A percentile compares a stretch with the other conserved stretches of the same genome.
These are phyloP conservation scores for Dolichallabes microphthalmus DNA, from an alignment of 2,113 vertebrate genomes.

Conservation along the genomic window DNA sequence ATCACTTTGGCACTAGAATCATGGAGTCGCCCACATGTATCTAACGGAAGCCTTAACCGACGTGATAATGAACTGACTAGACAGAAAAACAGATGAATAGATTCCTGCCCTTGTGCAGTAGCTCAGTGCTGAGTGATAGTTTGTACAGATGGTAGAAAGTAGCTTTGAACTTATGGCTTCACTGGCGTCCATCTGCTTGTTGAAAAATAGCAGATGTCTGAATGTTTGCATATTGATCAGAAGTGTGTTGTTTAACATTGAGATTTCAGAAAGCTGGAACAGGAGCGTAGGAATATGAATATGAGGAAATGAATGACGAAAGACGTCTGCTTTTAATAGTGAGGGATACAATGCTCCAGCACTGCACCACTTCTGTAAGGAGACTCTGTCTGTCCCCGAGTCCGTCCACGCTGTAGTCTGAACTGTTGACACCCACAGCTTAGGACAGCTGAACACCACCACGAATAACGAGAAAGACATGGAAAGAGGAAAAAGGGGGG, in stretches of 20 bases:
- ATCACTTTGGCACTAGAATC: neutral
- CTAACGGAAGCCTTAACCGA: constrained; percentile 38
- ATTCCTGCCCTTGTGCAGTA: constrained; percentile 44
- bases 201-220: neutral
- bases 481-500: constrained; percentile 4
- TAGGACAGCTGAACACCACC: constrained; percentile 9
- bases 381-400: neutral
- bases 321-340: constrained; percentile 23
- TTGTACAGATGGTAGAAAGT: constrained; percentile 45
- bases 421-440: constrained; percentile 31
- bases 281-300: neutral
- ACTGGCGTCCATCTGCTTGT: neutral
- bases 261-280: neutral
- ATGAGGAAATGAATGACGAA: neutral
- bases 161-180: constrained; percentile 24
- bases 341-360: neutral
- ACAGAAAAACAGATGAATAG: constrained; percentile 58
- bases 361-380: neutral
- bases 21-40: constrained; percentile 33
- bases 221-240: constrained; percentile 11
- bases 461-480: neutral
- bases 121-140: constrained; percentile 37
- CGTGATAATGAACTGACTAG: constrained; percentile 55
- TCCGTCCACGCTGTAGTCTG: constrained; percentile 10
- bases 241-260: neutral